Evolutionary conservation across 2,888 invertebrate species (phyloP).

Genomic region (Leucoptera coffeella): DNA sequence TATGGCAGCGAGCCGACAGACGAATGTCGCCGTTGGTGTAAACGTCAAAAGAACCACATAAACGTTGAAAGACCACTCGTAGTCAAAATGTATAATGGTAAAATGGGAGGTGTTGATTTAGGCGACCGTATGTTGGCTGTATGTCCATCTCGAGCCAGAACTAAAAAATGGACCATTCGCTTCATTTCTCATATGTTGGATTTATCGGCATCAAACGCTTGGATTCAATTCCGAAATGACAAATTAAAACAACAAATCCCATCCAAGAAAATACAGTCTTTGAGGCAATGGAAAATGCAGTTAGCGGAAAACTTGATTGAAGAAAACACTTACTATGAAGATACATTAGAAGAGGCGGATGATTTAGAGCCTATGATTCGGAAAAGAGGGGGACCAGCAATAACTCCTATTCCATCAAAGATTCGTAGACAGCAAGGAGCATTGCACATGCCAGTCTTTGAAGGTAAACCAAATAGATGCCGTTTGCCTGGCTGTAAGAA

Average conservation of each 20-base stretch:
- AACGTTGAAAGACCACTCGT: slow-evolving; percentile 5
- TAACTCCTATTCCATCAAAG: background rate
- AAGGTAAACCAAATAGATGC: background rate
- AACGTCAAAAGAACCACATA: slow-evolving; percentile 4
- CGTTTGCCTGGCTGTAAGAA: background rate
- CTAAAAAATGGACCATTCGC: slow-evolving; percentile 7
- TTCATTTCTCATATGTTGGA: slow-evolving; percentile 8
- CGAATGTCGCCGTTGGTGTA: slow-evolving; percentile 6
- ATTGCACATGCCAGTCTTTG: background rate
- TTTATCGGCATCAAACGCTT: slow-evolving; percentile 7
- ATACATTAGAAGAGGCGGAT: too few relatives aligned
- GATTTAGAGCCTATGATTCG: background rate
- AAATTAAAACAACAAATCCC: background rate
- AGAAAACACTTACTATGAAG: background rate
- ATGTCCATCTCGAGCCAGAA: slow-evolving; percentile 6
- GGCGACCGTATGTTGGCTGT: slow-evolving; percentile 8
- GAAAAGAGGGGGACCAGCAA: background rate
- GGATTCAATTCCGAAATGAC: slow-evolving; percentile 6
- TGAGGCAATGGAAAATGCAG: background rate
- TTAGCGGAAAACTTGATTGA: background rate
- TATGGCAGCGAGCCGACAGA: slow-evolving; percentile 5
- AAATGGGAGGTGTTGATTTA: slow-evolving; percentile 9
- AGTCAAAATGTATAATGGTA: slow-evolving; percentile 6
- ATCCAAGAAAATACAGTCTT: background rate
- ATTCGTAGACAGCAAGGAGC: background rate